Conservation (phyloP, 2,797 vertebrate genomes). For the Iguana delicatissima region DNA sequence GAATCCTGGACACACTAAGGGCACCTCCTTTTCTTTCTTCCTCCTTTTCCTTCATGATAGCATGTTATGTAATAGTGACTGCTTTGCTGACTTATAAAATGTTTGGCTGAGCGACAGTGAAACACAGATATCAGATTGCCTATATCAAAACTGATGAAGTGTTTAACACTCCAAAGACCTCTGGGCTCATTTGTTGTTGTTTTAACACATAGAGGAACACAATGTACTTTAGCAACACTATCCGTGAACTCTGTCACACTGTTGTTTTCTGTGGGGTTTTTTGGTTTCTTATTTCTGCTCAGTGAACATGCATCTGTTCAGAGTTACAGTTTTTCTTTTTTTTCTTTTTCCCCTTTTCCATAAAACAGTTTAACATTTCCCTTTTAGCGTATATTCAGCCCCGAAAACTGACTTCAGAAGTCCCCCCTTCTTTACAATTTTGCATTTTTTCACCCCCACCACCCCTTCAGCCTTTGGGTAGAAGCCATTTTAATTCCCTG, state of each 20-base stretch:
- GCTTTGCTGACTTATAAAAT: background rate
- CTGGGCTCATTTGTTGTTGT: background rate
- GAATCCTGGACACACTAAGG: background rate
- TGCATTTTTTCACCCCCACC: background rate
- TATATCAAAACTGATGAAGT: background rate
- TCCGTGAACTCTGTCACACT: background rate
- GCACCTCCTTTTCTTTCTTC: background rate
- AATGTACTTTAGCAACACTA: background rate
- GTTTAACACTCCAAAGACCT: background rate
- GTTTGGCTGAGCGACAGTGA: background rate
- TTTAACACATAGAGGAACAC: background rate
- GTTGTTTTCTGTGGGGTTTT: background rate
- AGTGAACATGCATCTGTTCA: background rate
- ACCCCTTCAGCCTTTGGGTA: background rate
- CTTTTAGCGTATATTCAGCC: background rate
- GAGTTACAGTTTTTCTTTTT: no score
- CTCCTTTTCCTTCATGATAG: background rate
- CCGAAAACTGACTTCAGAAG: background rate
- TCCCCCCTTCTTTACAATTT: background rate
- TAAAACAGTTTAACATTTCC: background rate
- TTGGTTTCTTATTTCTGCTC: background rate
- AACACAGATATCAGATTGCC: background rate
- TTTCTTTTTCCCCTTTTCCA: no score
- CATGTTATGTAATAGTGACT: background rate
- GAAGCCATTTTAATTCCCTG: background rate